Base-by-base conservation (phyloP, 2,888 invertebrate genomes). In the Parasteatoda lunata region DNA sequence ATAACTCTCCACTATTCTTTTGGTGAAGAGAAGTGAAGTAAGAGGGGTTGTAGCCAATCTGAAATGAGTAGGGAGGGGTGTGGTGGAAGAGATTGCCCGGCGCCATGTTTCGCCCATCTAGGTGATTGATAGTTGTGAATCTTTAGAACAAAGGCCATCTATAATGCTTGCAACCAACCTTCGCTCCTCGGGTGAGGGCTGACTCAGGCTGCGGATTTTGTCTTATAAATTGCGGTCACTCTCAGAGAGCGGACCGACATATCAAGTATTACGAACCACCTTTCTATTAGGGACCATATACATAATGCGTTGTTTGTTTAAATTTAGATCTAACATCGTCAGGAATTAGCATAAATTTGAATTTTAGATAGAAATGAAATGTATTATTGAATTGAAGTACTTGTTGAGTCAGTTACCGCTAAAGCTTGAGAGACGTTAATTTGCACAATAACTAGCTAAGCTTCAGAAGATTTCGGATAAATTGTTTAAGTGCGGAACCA, bases 71-170 rank as follows among this genome's bases (percentile, higher is more conserved):
- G 45, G 7, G 69, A 59, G 64, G 65, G 65, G 83, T 8, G 47
- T n/a, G 52, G 30, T 47, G 73, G 30, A 51, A 65, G 71, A 64
- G 76, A 51, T 68, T 54, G 51, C 54, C 51, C 49, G 85, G 85
- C 85, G 85, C 80, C 85, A 64, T 48, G 77, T 70, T 80, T 77
- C 76, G 80, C 77, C 84, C 79, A 77, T 77, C 80, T 52, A 48
- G 80, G 76, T 86, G 85, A 86, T 86, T 86, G 85, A 86, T 86
- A 86, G 85, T 86, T 86, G 79, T 80, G 85, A 86, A 86, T 86
- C 85, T 86, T 86, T 77, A 86, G 85, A 86, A 86, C 85, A 86
- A 86, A 86, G 85, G 85, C 85, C 76, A 86, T 86, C 85, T 80
- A 86, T 86, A 86, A 86, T 86, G 80, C 80, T 77, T 77, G 84